Evolutionary conservation across 2,888 invertebrate species (phyloP).

Genomic region (Graphium colonna): DNA sequence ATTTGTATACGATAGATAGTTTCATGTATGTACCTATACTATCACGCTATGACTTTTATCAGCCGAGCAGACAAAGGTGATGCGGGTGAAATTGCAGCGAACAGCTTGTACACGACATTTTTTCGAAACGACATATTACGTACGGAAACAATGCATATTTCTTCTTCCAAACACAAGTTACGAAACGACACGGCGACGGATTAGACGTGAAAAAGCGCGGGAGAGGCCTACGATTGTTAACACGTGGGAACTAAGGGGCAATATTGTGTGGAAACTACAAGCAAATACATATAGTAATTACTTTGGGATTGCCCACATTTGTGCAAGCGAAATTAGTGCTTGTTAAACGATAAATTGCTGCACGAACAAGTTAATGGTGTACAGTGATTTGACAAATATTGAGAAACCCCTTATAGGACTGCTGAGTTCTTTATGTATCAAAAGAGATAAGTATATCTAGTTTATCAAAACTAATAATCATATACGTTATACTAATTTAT

Average conservation of each 20-base stretch:
- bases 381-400: conserved; percentile 18
- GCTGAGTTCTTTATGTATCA: too few relatives aligned
- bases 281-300: conserved; percentile 24
- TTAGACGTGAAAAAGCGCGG: conserved; percentile 61
- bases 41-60: too few relatives aligned
- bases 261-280: conserved; percentile 32
- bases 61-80: too few relatives aligned
- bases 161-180: conserved; percentile 58
- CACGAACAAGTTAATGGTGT: conserved; percentile 4
- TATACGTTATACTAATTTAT: too few relatives aligned
- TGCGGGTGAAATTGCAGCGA: too few relatives aligned
- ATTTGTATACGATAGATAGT: too few relatives aligned
- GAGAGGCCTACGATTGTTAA: conserved; percentile 42
- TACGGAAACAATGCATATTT: conserved; percentile 53
- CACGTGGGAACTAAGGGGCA: conserved; percentile 51
- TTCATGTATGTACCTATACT: too few relatives aligned
- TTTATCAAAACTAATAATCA: too few relatives aligned
- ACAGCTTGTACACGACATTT: too few relatives aligned
- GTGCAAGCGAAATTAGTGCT: conserved; percentile 23
- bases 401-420: conserved; percentile 3
- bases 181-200: conserved; percentile 57
- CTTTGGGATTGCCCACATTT: conserved; percentile 19
- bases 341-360: conserved; percentile 18
- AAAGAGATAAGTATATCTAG: too few relatives aligned
- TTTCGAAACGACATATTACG: too few relatives aligned